These are phyloP conservation scores for Lepidurus arcticus DNA, from an alignment of 1,140 invertebrate genomes.

Conservation along the genomic window DNA sequence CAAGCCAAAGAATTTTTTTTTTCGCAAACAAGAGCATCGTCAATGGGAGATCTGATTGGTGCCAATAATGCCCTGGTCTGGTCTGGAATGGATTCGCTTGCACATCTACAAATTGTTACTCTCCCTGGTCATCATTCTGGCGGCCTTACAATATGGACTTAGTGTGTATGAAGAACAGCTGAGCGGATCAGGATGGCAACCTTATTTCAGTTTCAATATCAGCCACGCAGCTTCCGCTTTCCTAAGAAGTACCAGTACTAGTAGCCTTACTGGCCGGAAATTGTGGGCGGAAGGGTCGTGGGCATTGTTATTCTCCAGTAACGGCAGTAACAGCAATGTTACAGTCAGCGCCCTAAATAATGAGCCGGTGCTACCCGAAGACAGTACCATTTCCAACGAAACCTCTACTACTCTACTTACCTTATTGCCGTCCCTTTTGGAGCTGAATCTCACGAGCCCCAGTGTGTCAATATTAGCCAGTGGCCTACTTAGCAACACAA, in stretches of 20 bases:
- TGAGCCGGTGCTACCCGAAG: neutral
- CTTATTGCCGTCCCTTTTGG: neutral
- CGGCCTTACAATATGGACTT: neutral
- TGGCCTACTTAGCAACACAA: constrained; percentile 9
- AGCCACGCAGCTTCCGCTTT: neutral
- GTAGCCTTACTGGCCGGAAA: neutral
- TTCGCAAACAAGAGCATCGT: neutral
- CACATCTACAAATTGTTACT: constrained; percentile 9
- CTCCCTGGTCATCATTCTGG: neutral
- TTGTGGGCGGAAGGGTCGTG: neutral
- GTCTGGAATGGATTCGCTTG: neutral
- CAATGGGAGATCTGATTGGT: neutral
- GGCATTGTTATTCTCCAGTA: neutral
- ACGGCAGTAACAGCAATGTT: neutral
- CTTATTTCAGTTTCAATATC: constrained; percentile 1
- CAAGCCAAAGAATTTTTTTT: neutral
- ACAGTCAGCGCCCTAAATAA: neutral
- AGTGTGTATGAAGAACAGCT: neutral
- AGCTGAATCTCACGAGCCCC: neutral
- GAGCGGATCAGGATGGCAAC: neutral
- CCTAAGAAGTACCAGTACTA: neutral
- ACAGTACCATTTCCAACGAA: neutral
- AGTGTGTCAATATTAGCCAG: neutral
- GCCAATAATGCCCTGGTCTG: constrained; percentile 4
- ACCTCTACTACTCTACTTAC: neutral